phyloP scores from a whole-genome alignment of 2,113 vertebrate species.

The Hiodon tergisus region DNA sequence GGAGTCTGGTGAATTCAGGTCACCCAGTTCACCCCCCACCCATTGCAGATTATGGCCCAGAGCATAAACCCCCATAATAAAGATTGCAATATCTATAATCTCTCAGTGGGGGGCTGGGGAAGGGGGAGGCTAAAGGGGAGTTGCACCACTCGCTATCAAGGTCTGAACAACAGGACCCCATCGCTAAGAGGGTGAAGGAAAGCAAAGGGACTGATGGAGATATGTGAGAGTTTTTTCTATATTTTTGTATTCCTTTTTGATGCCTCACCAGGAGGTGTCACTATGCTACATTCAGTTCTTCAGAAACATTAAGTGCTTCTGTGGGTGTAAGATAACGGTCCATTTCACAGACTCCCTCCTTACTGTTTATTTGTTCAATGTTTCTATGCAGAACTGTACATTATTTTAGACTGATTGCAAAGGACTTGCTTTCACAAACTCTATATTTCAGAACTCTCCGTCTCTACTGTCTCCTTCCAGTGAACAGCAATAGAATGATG shows the following conservation, averaged over 20 bases:
- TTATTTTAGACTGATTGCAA: too few relatives aligned
- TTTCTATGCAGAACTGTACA: too few relatives aligned
- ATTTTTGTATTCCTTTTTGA: neutral
- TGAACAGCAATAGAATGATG: too few relatives aligned
- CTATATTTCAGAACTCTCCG: too few relatives aligned
- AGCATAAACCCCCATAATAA: slow-evolving; percentile 70
- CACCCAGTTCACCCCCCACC: slow-evolving; percentile 47
- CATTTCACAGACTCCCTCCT: neutral
- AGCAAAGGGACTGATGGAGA: neutral
- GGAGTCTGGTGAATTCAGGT: slow-evolving; percentile 60
- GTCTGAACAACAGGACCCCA: neutral
- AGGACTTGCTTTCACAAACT: too few relatives aligned
- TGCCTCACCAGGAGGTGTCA: neutral
- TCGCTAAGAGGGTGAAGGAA: slow-evolving; percentile 35
- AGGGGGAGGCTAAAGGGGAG: slow-evolving; percentile 24
- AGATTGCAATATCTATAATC: slow-evolving; percentile 73
- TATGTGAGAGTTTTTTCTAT: neutral
- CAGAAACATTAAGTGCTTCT: neutral
- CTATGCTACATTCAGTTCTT: neutral
- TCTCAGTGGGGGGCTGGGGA: slow-evolving; percentile 59
- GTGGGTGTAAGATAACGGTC: neutral
- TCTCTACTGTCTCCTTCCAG: too few relatives aligned
- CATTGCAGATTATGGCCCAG: slow-evolving; percentile 66
- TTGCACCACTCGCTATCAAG: slow-evolving; percentile 1
- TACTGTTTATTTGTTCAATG: too few relatives aligned